These are phyloP conservation scores for Canis aureus DNA, from an alignment of 2,113 vertebrate species.

Conservation along the genomic window DNA sequence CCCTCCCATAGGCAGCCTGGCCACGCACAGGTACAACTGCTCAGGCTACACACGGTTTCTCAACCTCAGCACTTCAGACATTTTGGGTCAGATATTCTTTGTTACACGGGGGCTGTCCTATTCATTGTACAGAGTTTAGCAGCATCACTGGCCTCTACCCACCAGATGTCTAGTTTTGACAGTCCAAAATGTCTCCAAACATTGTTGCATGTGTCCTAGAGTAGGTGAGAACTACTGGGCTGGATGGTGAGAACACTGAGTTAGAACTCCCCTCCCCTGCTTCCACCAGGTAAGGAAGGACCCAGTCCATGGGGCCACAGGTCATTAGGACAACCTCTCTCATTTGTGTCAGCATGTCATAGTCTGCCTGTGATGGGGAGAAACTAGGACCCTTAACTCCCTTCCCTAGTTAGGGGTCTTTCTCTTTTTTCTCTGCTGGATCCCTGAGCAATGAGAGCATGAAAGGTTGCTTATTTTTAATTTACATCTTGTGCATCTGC, in stretches of 20 bases:
- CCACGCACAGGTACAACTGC: not conserved
- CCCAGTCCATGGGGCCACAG: not conserved
- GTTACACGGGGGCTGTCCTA: not conserved
- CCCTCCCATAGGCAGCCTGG: not conserved
- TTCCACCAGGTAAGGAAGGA: not conserved
- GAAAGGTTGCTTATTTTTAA: constrained; percentile 55
- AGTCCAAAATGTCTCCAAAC: constrained; percentile 25
- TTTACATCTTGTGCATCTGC: not conserved
- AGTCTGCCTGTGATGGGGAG: not conserved
- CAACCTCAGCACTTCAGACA: not conserved
- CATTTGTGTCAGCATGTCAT: not conserved
- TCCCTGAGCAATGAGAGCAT: not conserved
- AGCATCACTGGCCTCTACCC: not conserved
- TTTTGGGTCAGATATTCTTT: not conserved
- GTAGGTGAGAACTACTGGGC: not conserved
- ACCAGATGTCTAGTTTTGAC: not conserved
- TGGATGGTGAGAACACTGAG: not conserved
- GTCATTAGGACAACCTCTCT: not conserved
- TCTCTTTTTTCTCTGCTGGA: not conserved
- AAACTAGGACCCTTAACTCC: not conserved
- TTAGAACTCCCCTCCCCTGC: not conserved
- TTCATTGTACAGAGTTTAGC: not conserved
- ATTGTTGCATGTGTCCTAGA: not conserved
- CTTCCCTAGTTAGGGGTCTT: not conserved
- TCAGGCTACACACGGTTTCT: constrained; percentile 48